A percentile compares a stretch with the other conserved stretches of the same genome.
phyloP scores from a whole-genome alignment of 2,888 invertebrate species.

The Cephus spinipes region DNA sequence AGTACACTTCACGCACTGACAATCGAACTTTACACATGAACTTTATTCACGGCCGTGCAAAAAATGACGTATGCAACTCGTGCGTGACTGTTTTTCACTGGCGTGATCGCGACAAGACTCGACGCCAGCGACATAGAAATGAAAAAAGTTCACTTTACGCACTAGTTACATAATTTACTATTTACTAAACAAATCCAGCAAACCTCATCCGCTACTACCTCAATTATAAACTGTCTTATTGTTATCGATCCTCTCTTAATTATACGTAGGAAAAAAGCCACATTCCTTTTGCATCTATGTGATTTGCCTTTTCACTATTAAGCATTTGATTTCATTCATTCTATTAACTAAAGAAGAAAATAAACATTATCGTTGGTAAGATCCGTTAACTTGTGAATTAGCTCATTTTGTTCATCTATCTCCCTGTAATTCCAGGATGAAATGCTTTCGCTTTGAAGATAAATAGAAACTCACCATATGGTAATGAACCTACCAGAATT shows the following conservation, averaged over 20 bases:
- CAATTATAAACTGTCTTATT: not conserved
- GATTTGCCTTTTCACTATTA: not conserved
- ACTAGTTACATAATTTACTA: too few relatives aligned
- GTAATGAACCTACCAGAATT: not conserved
- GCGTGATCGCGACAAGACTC: too few relatives aligned
- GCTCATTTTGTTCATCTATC: not conserved
- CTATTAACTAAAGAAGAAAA: not conserved
- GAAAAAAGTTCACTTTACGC: too few relatives aligned
- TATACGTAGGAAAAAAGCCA: not conserved
- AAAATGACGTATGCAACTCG: too few relatives aligned
- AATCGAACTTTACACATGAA: too few relatives aligned
- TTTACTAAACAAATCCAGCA: not conserved
- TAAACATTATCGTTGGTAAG: not conserved
- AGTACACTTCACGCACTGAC: too few relatives aligned
- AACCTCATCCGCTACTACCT: not conserved
- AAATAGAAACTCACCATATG: not conserved
- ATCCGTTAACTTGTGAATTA: not conserved
- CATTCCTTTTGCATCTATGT: not conserved
- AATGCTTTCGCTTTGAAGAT: not conserved
- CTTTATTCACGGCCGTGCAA: too few relatives aligned
- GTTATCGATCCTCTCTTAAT: not conserved
- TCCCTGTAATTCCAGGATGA: not conserved
- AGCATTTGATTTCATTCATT: not conserved
- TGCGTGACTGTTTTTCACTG: too few relatives aligned
- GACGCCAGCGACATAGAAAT: too few relatives aligned